Percentiles rank a stretch among this genome's conserved stretches.
phyloP scores from a whole-genome alignment of 92 coral and sea anemone species.

The Porites rus region DNA sequence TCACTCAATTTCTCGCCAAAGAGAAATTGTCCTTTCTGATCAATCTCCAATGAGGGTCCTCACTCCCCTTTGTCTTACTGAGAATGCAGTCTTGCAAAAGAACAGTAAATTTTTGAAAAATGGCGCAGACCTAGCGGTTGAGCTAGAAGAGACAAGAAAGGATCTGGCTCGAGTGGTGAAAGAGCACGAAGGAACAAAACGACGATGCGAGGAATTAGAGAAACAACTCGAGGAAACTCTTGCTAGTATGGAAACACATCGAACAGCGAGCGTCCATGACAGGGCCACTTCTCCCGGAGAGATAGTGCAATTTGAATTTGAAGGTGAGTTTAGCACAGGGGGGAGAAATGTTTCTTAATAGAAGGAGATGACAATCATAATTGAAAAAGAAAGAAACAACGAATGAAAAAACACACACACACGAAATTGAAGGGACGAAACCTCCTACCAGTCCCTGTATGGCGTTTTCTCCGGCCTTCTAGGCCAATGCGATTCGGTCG shows the following conservation, averaged over 20 bases:
- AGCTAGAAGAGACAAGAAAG: neutral
- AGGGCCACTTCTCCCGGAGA: slow-evolving; percentile 34
- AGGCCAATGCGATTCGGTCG: too few relatives aligned
- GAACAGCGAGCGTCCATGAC: slow-evolving; percentile 29
- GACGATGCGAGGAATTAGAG: slow-evolving; percentile 1
- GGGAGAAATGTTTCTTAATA: too few relatives aligned
- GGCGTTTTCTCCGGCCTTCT: too few relatives aligned
- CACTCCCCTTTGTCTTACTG: neutral
- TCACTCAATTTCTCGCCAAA: neutral
- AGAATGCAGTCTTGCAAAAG: neutral
- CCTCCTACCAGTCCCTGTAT: too few relatives aligned
- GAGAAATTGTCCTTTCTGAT: neutral
- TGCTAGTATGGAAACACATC: slow-evolving; percentile 8
- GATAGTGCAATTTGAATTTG: neutral
- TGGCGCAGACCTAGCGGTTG: neutral
- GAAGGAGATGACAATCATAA: too few relatives aligned
- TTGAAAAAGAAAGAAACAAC: too few relatives aligned
- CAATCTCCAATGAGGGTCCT: neutral
- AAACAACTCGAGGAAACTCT: slow-evolving; percentile 25
- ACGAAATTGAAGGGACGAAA: too few relatives aligned
- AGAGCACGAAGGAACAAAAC: slow-evolving; percentile 15
- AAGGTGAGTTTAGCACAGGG: slow-evolving; percentile 11
- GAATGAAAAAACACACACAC: too few relatives aligned
- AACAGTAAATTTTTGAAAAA: neutral
- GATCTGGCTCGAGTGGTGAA: slow-evolving; percentile 16